Percentiles rank a stretch among this genome's conserved stretches.
phyloP scores from a whole-genome alignment of 2,113 vertebrate genomes.

The Peromyscus californicus region DNA sequence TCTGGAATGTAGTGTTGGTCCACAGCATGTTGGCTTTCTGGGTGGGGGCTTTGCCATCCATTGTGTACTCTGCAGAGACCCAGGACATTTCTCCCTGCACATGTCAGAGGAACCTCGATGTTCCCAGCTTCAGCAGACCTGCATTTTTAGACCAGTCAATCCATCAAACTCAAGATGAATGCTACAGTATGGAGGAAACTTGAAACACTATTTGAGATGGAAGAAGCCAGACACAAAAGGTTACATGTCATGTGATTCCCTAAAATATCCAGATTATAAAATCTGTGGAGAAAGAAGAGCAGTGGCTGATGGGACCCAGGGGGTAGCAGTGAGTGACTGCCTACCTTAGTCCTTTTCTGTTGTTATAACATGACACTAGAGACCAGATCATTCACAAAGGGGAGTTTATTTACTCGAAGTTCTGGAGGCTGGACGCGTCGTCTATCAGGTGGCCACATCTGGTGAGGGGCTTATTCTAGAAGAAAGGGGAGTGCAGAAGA shows the following conservation, averaged over 20 bases:
- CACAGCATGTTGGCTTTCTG: not conserved
- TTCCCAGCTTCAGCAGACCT: not conserved
- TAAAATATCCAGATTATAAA: not conserved
- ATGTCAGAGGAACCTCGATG: not conserved
- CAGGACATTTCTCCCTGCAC: not conserved
- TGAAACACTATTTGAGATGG: not conserved
- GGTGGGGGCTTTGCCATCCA: not conserved
- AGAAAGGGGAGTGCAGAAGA: not conserved
- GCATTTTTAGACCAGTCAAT: not conserved
- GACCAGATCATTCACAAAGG: not conserved
- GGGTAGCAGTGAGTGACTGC: not conserved
- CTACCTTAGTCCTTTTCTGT: not conserved
- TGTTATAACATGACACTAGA: not conserved
- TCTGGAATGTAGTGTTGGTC: conserved; percentile 57
- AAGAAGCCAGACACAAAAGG: not conserved
- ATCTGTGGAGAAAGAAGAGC: not conserved
- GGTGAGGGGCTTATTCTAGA: not conserved
- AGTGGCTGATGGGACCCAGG: not conserved
- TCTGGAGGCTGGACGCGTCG: not conserved
- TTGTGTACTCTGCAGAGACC: not conserved
- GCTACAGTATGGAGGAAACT: not conserved
- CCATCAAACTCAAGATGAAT: not conserved
- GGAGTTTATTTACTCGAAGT: not conserved
- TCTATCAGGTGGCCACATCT: not conserved
- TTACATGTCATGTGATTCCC: not conserved